phyloP scores from a whole-genome alignment of 1,140 invertebrate genomes.

The Orchesella cincta region DNA sequence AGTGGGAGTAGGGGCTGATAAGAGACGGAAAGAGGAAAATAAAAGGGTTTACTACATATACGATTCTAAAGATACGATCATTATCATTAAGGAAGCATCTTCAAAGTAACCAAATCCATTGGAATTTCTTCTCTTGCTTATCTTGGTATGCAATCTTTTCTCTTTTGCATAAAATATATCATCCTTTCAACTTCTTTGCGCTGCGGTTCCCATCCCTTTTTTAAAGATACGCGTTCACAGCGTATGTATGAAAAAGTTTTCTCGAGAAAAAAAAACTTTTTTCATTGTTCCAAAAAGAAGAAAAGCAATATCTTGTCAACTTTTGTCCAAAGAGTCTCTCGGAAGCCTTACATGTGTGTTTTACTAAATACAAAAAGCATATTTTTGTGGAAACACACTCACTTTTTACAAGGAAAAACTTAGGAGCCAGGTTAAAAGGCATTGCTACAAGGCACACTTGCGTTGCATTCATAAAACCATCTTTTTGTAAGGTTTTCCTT shows the following conservation, averaged over 20 bases:
- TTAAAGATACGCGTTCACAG: too few relatives aligned
- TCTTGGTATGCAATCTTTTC: too few relatives aligned
- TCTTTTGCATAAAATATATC: too few relatives aligned
- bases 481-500: neutral
- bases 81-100: too few relatives aligned
- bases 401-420: neutral
- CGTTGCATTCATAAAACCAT: neutral
- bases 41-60: too few relatives aligned
- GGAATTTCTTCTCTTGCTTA: too few relatives aligned
- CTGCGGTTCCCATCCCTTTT: too few relatives aligned
- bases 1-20: neutral
- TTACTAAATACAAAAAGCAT: neutral
- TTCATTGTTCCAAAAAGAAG: neutral
- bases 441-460: neutral
- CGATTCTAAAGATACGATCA: too few relatives aligned
- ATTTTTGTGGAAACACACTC: neutral
- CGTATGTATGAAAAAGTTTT: neutral
- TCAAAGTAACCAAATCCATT: too few relatives aligned
- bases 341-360: neutral
- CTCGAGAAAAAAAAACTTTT: neutral
- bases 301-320: slow-evolving; percentile 8
- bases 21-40: neutral
- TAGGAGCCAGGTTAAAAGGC: neutral
- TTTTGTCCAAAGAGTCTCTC: too few relatives aligned
- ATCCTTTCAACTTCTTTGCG: too few relatives aligned